Conservation (phyloP, 1,140 invertebrate genomes). For the Conus ventricosus region DNA sequence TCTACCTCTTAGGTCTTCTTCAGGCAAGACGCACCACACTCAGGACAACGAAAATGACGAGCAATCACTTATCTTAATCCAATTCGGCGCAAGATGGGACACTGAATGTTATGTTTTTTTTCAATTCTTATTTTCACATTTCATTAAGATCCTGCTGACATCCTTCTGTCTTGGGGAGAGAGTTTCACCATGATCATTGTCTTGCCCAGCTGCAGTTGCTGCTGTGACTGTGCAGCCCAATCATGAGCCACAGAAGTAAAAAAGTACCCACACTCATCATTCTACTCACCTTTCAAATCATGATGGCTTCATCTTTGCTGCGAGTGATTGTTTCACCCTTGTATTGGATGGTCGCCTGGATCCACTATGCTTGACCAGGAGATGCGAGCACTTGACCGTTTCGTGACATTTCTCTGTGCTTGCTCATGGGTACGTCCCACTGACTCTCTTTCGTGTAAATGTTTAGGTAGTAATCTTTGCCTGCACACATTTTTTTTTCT, state of each 20-base stretch:
- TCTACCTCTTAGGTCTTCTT: too few relatives aligned
- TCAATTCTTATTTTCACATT: too few relatives aligned
- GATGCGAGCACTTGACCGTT: constrained; percentile 92
- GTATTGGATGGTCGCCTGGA: constrained; percentile 97
- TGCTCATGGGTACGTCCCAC: constrained; percentile 95
- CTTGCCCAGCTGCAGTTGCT: not conserved
- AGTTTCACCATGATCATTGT: too few relatives aligned
- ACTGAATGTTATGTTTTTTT: too few relatives aligned
- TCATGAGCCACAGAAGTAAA: not conserved
- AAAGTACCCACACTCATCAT: too few relatives aligned
- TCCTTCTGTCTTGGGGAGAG: too few relatives aligned
- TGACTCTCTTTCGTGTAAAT: constrained; percentile 97
- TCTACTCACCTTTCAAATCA: constrained; percentile 78
- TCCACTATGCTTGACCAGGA: constrained; percentile 96
- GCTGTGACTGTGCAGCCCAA: not conserved
- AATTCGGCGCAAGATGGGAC: too few relatives aligned
- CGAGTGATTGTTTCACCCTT: constrained; percentile 94
- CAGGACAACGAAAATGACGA: too few relatives aligned
- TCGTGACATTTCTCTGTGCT: constrained; percentile 75
- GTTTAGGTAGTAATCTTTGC: constrained; percentile 95
- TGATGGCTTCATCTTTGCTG: constrained; percentile 94
- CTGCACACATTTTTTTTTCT: constrained; percentile 76
- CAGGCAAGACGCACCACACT: too few relatives aligned
- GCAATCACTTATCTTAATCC: too few relatives aligned
- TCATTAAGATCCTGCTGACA: too few relatives aligned